Evolutionary conservation across 2,888 invertebrate genomes (phyloP).

Genomic region (Artemia sp.): DNA sequence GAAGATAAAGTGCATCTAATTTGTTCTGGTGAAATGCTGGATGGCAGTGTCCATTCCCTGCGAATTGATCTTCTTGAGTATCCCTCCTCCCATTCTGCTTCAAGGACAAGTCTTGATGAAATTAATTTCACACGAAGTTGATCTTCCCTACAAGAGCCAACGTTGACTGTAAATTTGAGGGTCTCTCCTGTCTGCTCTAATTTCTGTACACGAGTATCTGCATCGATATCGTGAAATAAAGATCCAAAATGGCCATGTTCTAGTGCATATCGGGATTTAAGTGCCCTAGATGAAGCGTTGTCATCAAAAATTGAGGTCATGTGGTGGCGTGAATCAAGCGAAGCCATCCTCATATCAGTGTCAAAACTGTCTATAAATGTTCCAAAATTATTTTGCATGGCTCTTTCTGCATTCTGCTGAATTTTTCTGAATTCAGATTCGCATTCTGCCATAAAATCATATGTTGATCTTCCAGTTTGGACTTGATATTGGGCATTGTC

Average conservation of each 20-base stretch:
- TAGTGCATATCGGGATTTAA: background rate
- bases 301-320: background rate
- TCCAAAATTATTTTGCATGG: background rate
- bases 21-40: background rate
- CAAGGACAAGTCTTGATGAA: constrained; percentile 14
- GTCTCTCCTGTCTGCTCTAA: background rate
- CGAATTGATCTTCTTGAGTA: constrained; percentile 5
- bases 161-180: constrained; percentile 7
- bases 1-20: constrained; percentile 2
- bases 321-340: background rate
- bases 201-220: background rate
- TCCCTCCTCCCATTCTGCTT: constrained; percentile 11
- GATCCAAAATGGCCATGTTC: background rate
- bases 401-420: constrained; percentile 10
- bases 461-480: background rate
- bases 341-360: background rate
- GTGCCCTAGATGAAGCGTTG: background rate
- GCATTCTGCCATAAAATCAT: constrained; percentile 15
- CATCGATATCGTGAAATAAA: background rate
- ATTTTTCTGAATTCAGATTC: constrained; percentile 5
- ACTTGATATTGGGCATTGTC: background rate
- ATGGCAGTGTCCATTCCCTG: constrained; percentile 1
- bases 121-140: constrained; percentile 11
- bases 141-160: constrained; percentile 11
- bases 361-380: background rate